Evolutionary conservation across 2,888 invertebrate species (phyloP).

Genomic region (Drosophila mimica): DNA sequence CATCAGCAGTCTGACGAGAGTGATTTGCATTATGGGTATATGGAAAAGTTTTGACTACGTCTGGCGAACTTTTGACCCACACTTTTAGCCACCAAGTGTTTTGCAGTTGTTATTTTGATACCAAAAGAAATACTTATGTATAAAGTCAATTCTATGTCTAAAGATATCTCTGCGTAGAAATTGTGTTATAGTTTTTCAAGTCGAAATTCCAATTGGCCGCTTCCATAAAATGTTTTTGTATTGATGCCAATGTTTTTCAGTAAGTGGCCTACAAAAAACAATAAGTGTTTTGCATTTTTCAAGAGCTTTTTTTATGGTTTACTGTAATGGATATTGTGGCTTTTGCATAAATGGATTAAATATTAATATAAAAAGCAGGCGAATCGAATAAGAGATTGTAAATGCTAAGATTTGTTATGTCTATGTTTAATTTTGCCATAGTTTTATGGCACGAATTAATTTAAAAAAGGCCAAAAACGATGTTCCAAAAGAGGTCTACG

Average conservation of each 20-base stretch:
- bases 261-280: slow-evolving; percentile 29
- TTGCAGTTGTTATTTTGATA: neutral
- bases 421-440: neutral
- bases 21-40: slow-evolving; percentile 63
- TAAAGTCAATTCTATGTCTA: neutral
- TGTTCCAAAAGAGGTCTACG: neutral
- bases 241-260: slow-evolving; percentile 16
- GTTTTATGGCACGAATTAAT: neutral
- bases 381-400: neutral
- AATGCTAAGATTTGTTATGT: neutral
- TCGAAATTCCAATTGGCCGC: neutral
- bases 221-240: slow-evolving; percentile 15
- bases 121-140: neutral
- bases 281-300: slow-evolving; percentile 27
- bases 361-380: neutral
- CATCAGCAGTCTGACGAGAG: slow-evolving; percentile 16
- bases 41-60: slow-evolving; percentile 63
- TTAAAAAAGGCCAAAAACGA: neutral
- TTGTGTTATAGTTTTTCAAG: slow-evolving; percentile 1
- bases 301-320: slow-evolving; percentile 15
- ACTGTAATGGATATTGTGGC: slow-evolving; percentile 27
- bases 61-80: slow-evolving; percentile 72
- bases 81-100: slow-evolving; percentile 44
- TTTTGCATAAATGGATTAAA: slow-evolving; percentile 3
- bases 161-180: neutral